Percentiles rank a stretch among this genome's conserved stretches.
These are phyloP conservation scores for Hecatera dysodea DNA, from an alignment of 2,888 invertebrate species.

Conservation along the genomic window DNA sequence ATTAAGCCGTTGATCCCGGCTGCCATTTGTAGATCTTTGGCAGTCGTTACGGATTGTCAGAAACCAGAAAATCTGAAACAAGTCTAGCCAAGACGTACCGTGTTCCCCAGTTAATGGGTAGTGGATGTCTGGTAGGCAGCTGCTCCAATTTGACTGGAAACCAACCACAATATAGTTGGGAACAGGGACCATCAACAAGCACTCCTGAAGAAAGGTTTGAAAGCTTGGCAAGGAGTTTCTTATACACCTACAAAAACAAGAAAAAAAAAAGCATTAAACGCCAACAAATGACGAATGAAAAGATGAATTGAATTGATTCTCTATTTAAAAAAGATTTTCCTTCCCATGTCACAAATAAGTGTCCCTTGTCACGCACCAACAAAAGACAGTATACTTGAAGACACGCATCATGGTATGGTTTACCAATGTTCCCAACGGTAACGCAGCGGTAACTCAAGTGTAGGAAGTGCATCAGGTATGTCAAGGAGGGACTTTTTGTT, in stretches of 20 bases:
- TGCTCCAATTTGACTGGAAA: no score
- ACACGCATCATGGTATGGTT: slow-evolving; percentile 20
- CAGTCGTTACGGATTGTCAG: no score
- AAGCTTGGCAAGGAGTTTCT: no score
- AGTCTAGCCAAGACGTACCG: no score
- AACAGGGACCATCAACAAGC: no score
- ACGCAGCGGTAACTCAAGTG: slow-evolving; percentile 35
- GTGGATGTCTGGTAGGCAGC: no score
- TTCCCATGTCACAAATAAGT: slow-evolving; percentile 12
- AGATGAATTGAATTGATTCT: slow-evolving; percentile 25
- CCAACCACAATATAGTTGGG: no score
- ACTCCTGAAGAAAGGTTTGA: no score
- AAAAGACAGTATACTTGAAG: slow-evolving; percentile 35
- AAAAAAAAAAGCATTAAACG: slow-evolving; percentile 1
- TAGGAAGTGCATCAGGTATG: slow-evolving; percentile 54
- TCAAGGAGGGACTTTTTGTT: slow-evolving; percentile 48
- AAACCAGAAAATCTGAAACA: no score
- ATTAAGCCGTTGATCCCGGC: no score
- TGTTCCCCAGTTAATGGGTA: no score
- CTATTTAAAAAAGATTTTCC: background rate
- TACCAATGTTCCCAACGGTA: slow-evolving; percentile 31
- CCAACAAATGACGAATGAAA: slow-evolving; percentile 32
- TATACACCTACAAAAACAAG: background rate
- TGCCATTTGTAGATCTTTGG: no score
- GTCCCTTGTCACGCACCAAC: slow-evolving; percentile 35